Percentiles rank a stretch among this genome's conserved stretches.
Evolutionary conservation across 2,888 invertebrate genomes (phyloP).

Genomic region (Nemurella pictetii): DNA sequence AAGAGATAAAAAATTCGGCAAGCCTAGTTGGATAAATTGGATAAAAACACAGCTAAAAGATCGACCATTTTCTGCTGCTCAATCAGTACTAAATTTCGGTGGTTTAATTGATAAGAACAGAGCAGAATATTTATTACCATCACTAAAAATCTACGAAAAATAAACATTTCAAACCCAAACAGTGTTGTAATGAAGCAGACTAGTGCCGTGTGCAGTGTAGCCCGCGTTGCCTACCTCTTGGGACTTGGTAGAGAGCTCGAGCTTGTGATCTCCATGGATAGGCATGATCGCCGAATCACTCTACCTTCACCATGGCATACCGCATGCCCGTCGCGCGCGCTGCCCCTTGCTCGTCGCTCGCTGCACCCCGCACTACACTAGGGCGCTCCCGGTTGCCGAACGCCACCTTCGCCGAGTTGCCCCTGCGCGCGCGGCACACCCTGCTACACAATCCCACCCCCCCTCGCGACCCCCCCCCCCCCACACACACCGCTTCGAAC

Average conservation of each 20-base stretch:
- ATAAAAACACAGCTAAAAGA: too few relatives aligned
- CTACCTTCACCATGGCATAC: conserved; percentile 15
- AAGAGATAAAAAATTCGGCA: too few relatives aligned
- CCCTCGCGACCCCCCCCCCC: neutral
- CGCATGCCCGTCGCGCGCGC: neutral
- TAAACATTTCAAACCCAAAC: too few relatives aligned
- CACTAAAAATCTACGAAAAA: neutral
- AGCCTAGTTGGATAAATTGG: too few relatives aligned
- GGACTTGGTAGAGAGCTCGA: conserved; percentile 29
- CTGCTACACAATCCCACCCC: neutral
- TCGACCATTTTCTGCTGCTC: too few relatives aligned
- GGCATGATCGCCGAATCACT: conserved; percentile 16
- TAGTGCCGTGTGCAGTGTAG: too few relatives aligned
- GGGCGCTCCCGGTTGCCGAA: neutral
- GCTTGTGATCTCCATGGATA: conserved; percentile 26
- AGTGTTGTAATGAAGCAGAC: neutral
- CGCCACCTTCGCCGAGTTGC: neutral
- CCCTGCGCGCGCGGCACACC: conserved; percentile 24
- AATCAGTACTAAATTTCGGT: neutral
- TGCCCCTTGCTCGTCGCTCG: conserved; percentile 1
- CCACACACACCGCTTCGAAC: neutral
- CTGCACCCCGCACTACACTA: conserved; percentile 17
- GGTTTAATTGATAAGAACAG: neutral
- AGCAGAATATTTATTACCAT: neutral
- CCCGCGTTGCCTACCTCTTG: neutral